Percentiles rank a stretch among this genome's conserved stretches.
These are phyloP conservation scores for Myotis pilosus DNA, from an alignment of 2,797 vertebrate genomes.

Conservation along the genomic window DNA sequence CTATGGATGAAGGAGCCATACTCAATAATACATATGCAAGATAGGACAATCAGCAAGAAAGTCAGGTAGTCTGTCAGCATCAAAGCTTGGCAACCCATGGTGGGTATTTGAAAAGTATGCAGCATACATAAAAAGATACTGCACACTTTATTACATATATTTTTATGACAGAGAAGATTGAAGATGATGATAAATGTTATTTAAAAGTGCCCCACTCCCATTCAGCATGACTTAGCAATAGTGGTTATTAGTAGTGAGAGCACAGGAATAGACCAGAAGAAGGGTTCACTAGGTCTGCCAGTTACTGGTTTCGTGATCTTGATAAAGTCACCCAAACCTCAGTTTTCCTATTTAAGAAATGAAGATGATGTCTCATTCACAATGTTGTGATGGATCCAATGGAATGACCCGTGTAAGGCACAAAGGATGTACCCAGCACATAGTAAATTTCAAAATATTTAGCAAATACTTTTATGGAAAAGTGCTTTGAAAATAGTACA, in stretches of 20 bases:
- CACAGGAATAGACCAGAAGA: not conserved
- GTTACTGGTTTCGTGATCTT: not conserved
- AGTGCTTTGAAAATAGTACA: not conserved
- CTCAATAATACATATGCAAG: not conserved
- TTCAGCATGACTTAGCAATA: not conserved
- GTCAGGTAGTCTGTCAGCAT: not conserved
- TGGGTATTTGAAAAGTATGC: not conserved
- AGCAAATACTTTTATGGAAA: not conserved
- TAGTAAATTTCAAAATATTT: not conserved
- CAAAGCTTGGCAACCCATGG: not conserved
- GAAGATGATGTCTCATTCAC: not conserved
- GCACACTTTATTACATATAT: not conserved
- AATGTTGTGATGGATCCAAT: not conserved
- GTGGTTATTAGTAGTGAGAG: not conserved
- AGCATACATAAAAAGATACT: not conserved
- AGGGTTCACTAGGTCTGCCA: not conserved
- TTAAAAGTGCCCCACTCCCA: not conserved
- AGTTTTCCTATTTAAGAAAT: not conserved
- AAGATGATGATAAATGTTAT: not conserved
- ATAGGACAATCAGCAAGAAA: not conserved
- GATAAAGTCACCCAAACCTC: not conserved
- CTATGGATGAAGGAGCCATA: too few relatives aligned
- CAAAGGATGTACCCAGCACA: not conserved
- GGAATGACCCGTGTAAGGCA: not conserved
- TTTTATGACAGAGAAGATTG: not conserved